Base-by-base conservation (phyloP, 2,113 vertebrate species). In the Cavia porcellus region DNA sequence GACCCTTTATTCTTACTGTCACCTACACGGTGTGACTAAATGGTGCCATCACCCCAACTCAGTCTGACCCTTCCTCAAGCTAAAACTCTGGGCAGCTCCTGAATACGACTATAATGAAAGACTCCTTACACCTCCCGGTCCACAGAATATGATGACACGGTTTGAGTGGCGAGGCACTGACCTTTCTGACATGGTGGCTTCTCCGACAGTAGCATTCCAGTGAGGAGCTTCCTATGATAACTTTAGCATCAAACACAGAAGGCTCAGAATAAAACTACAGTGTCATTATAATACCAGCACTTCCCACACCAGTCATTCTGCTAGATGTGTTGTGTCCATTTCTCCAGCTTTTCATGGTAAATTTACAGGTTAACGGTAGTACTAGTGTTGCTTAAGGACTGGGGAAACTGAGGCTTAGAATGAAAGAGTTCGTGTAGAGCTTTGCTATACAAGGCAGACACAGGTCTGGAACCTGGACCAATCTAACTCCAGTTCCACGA, bases 201-300 rank as follows among this genome's bases (percentile, higher is more conserved):
- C 84, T 55, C 50, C 32, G 70, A 59, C 32, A 12, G 2, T 4
- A 15, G 55, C 9, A 50, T 50, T 38, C 28, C 9, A 61, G 25
- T 20, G 6, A 22, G 25, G 8, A 47, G 2, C 28, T 57, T 42
- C 57, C 70, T 13, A 32, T 24, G 13, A 66, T 9, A 66, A 17
- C 24, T 24, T n/a, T 19, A 20, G 79, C 50, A 24, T 20, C 8
- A 57, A 57, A 15, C 17, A 57, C 15, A 57, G 55, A 19, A 57
- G 55, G 20, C 20, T 19, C 55, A 57, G 55, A 57, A 57, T 57
- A 19, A 57, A 57, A 14, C 42, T 14, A 3, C 10, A 15, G 15
- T 28, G 19, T 13, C 15, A 1, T 30, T 32, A 20, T 32, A 2
- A 47, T 0, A 10, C 1, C 17, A 64, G 14, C 7, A 3, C 5